Conservation (phyloP, 2,888 invertebrate genomes). For the Drosophila mayaguana region DNA sequence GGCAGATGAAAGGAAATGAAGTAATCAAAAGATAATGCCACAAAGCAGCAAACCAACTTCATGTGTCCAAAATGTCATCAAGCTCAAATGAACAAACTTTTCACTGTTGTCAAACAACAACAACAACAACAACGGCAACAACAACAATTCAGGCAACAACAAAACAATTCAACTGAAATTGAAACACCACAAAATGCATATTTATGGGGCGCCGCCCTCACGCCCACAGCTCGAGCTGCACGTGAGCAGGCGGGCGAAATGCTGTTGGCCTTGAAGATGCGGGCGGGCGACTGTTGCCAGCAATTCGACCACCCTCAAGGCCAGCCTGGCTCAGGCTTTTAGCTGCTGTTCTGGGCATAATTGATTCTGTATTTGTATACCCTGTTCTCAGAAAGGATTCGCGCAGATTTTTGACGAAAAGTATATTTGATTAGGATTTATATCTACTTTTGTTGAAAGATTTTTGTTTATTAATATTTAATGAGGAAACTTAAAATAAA, state of each 20-base stretch:
- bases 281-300: conserved; percentile 25
- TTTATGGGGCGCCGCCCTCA: conserved; percentile 43
- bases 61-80: conserved; percentile 56
- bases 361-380: conserved; percentile 32
- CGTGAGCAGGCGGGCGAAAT: conserved; percentile 3
- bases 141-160: conserved; percentile 11
- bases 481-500: not conserved
- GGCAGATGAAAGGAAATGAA: conserved; percentile 59
- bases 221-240: conserved; percentile 27
- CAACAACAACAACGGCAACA: conserved; percentile 9
- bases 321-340: not conserved
- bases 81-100: conserved; percentile 66
- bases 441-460: not conserved
- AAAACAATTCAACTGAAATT: conserved; percentile 34
- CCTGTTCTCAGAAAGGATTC: not conserved
- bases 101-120: conserved; percentile 24
- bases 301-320: conserved; percentile 2
- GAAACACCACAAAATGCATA: conserved; percentile 50
- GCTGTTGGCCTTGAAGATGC: conserved; percentile 40
- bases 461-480: not conserved
- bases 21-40: conserved; percentile 79
- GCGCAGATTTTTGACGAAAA: not conserved
- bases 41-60: conserved; percentile 48
- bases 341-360: conserved; percentile 12
- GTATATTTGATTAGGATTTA: not conserved